Percentiles rank a stretch among this genome's conserved stretches.
phyloP scores from a whole-genome alignment of 2,888 invertebrate species.

The Colostygia pectinataria region DNA sequence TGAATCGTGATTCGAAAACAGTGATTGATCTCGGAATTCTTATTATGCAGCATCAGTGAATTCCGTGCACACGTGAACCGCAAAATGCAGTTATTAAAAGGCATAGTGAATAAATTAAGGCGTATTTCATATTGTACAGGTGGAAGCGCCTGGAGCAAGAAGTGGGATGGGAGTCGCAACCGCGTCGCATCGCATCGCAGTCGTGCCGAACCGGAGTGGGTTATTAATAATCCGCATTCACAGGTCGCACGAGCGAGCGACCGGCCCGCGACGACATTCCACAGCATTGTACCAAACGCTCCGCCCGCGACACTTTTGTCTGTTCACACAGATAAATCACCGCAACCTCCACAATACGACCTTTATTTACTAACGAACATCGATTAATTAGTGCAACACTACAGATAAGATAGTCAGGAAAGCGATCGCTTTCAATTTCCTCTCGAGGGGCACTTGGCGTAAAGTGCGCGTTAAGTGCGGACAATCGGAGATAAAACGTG shows the following conservation, averaged over 20 bases:
- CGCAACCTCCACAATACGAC: slow-evolving; percentile 66
- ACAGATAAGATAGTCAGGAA: slow-evolving; percentile 80
- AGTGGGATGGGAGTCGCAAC: slow-evolving; percentile 59
- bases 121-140: slow-evolving; percentile 65
- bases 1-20: slow-evolving; percentile 58
- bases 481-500: slow-evolving; percentile 83
- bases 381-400: slow-evolving; percentile 82
- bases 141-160: slow-evolving; percentile 68
- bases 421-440: slow-evolving; percentile 83
- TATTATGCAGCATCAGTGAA: slow-evolving; percentile 39
- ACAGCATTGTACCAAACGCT: slow-evolving; percentile 73
- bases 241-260: slow-evolving; percentile 74
- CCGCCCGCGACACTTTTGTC: slow-evolving; percentile 81
- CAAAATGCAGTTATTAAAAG: slow-evolving; percentile 60
- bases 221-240: slow-evolving; percentile 82
- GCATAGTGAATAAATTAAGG: slow-evolving; percentile 62
- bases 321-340: slow-evolving; percentile 81
- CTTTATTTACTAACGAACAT: slow-evolving; percentile 80
- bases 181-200: slow-evolving; percentile 45
- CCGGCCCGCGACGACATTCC: slow-evolving; percentile 79
- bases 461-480: slow-evolving; percentile 82
- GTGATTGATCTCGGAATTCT: slow-evolving; percentile 54
- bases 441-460: slow-evolving; percentile 80
- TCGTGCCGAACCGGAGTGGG: slow-evolving; percentile 64
- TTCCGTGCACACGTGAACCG: slow-evolving; percentile 32